Conservation (phyloP, 2,797 vertebrate species). For the Sandelia bainsii region DNA sequence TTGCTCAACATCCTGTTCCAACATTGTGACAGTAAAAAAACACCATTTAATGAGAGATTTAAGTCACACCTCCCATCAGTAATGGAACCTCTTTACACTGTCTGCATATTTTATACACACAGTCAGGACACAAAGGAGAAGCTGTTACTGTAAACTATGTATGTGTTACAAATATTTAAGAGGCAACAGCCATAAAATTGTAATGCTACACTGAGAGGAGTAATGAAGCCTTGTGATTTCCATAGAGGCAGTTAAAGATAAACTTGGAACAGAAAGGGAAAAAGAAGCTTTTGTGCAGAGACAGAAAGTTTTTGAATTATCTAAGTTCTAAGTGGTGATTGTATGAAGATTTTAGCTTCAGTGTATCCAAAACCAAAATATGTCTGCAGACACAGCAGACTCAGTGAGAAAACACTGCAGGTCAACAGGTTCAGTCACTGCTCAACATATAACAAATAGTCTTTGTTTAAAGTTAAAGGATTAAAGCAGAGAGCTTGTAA, state of each 20-base stretch:
- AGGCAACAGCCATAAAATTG: conserved; percentile 5
- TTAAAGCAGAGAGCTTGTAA: not conserved
- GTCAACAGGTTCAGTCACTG: not conserved
- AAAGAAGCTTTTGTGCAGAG: not conserved
- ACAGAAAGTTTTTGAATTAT: not conserved
- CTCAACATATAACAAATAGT: not conserved
- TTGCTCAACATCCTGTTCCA: not conserved
- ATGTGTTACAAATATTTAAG: conserved; percentile 11
- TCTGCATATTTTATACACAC: conserved; percentile 24
- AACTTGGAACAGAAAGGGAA: not conserved
- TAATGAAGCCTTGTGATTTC: not conserved
- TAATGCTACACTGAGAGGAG: not conserved
- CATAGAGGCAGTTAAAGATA: not conserved
- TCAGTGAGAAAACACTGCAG: not conserved
- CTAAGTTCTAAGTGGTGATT: not conserved
- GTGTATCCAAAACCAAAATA: not conserved
- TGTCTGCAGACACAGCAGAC: not conserved
- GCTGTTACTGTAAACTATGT: conserved; percentile 22
- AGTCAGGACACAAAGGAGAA: not conserved
- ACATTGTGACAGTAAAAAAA: not conserved
- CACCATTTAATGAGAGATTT: not conserved
- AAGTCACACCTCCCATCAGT: not conserved
- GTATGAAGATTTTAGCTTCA: not conserved
- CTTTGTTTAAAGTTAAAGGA: not conserved
- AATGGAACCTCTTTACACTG: conserved; percentile 22